Evolutionary conservation across 2,888 invertebrate genomes (phyloP), one percentile per base, ranked within the genome.

Genomic region (Xylophagus ater): DNA sequence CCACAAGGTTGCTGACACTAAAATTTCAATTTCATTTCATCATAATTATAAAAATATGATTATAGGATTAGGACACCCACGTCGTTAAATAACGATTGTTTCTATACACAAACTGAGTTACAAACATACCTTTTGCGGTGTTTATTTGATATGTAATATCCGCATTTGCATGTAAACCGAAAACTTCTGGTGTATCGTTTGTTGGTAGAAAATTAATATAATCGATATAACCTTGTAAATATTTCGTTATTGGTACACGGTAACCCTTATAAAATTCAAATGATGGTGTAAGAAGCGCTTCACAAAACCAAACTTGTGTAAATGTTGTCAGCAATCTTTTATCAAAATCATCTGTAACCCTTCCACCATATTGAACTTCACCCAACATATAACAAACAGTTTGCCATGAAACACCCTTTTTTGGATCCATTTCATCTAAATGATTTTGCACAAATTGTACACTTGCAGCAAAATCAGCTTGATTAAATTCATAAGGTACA

Each of bases 101-200:
- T n/a, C n/a, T n/a, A 21, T 21, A 21, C 5, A 21, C 9, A 21
- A 21, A 6, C 8, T 20, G 9, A 20, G 8, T 24, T 30, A 23
- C 4, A 14, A 33, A 51, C 53, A 55, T 50, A 70, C 79, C 85
- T 67, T 89, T 89, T 18, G 93, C 90, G 31, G 90, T 90, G 59
- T 94, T 94, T 46, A 94, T 96, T 67, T 94, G 93, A 66, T 94
- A 94, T 53, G 94, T 94, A 47, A 96, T 94, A 59, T 96, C 94
- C 35, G 96, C 94, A 65, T 96, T 96, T 6, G 84, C 73, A 62
- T 96, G 94, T 36, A 96, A 70, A n/a, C 96, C 96, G 64, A 94
- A 94, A 7, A 92, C 90, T 69, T 94, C 92, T 1, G 96, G 96
- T 2, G 87, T 84, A 60, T 96, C 96, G 15, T 80, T 79, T 14